Percentiles rank a stretch among this genome's conserved stretches.
These are phyloP conservation scores for Eulemur rubriventer DNA, from an alignment of 2,797 vertebrate genomes.

Conservation along the genomic window DNA sequence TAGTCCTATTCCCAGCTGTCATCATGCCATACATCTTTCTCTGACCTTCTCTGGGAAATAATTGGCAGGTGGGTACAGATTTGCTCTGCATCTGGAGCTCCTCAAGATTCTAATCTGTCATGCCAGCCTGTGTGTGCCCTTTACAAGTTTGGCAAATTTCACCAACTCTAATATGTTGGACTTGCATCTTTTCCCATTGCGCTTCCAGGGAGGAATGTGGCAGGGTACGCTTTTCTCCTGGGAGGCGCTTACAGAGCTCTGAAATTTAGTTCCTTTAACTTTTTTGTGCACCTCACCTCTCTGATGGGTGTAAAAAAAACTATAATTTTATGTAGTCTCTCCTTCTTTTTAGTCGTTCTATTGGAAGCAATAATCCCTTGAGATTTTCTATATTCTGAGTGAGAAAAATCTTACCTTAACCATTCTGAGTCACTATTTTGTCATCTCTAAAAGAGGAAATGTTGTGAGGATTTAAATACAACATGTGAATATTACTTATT, in stretches of 20 bases:
- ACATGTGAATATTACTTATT: constrained; percentile 32
- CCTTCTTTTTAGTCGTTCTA: not conserved
- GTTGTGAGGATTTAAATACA: constrained; percentile 51
- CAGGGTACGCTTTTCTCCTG: not conserved
- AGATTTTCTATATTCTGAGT: not conserved
- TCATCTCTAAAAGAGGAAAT: constrained; percentile 27
- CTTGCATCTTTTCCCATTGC: not conserved
- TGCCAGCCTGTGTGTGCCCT: not conserved
- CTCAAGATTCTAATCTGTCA: not conserved
- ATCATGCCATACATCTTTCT: not conserved
- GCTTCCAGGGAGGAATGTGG: not conserved
- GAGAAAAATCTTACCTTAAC: constrained; percentile 26
- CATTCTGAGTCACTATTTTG: constrained; percentile 4
- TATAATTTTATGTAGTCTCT: not conserved
- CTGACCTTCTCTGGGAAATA: not conserved
- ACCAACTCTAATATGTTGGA: not conserved
- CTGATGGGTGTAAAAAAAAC: not conserved
- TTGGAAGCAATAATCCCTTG: not conserved
- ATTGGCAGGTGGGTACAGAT: not conserved
- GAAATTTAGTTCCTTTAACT: not conserved
- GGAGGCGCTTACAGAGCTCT: not conserved
- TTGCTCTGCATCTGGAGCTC: not conserved
- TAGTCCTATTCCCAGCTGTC: not conserved
- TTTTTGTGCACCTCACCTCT: not conserved
- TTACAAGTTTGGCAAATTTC: not conserved